Conservation (phyloP, 2,888 invertebrate genomes). For the Horisme vitalbata region DNA sequence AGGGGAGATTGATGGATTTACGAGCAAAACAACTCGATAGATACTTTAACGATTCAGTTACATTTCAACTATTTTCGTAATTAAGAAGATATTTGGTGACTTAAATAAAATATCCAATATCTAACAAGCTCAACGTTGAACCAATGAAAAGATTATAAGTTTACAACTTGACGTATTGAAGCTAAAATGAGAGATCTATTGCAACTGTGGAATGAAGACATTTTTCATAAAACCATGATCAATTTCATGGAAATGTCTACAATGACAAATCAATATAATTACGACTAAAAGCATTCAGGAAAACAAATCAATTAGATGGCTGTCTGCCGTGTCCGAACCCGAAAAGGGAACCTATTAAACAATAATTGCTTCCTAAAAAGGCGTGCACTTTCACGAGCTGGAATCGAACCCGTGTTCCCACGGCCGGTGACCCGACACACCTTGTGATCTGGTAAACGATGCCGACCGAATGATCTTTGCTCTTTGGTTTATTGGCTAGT, state of each 20-base stretch:
- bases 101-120: too few relatives aligned
- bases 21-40: constrained; percentile 6
- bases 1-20: constrained; percentile 15
- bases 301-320: constrained; percentile 18
- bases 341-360: constrained; percentile 28
- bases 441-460: constrained; percentile 5
- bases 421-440: constrained; percentile 36
- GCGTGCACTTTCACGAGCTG: constrained; percentile 45
- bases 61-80: neutral
- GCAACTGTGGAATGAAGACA: too few relatives aligned
- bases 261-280: constrained; percentile 6
- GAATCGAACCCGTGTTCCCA: constrained; percentile 39
- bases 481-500: constrained; percentile 13
- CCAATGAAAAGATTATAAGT: too few relatives aligned
- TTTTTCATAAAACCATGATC: too few relatives aligned
- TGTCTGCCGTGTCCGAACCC: constrained; percentile 1
- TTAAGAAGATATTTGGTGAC: constrained; percentile 3
- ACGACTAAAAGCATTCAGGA: too few relatives aligned
- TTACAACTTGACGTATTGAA: too few relatives aligned
- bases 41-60: constrained; percentile 5
- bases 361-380: constrained; percentile 43
- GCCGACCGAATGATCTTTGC: constrained; percentile 17
- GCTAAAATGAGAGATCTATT: too few relatives aligned
- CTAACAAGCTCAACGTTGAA: too few relatives aligned
- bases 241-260: too few relatives aligned